Percentiles rank a stretch among this genome's conserved stretches.
Evolutionary conservation across 2,888 invertebrate genomes (phyloP).

Genomic region (Pammene aurita): DNA sequence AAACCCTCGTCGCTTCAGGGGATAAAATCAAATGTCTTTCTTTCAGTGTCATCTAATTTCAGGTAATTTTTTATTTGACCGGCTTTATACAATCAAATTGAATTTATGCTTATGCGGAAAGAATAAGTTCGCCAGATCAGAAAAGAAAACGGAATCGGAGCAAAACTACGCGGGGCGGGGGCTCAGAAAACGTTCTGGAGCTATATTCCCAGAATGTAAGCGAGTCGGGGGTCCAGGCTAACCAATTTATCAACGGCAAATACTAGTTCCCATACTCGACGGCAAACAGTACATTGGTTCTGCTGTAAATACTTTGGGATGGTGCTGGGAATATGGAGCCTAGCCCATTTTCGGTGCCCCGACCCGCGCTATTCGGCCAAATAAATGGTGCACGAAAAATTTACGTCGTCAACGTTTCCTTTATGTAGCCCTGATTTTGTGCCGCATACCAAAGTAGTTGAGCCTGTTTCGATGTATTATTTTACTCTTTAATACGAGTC

Average conservation of each 20-base stretch:
- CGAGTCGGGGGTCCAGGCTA: background rate
- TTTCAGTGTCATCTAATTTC: too few relatives aligned
- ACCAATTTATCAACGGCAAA: background rate
- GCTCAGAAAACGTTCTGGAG: slow-evolving; percentile 49
- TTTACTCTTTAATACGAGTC: slow-evolving; percentile 7
- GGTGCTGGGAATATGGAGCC: background rate
- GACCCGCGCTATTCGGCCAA: slow-evolving; percentile 66
- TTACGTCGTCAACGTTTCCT: slow-evolving; percentile 65
- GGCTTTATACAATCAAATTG: background rate
- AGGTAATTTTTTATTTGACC: too few relatives aligned
- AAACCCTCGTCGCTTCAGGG: too few relatives aligned
- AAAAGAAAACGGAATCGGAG: slow-evolving; percentile 34
- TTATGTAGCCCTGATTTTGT: slow-evolving; percentile 47
- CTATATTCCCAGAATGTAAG: background rate
- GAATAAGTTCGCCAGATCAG: slow-evolving; percentile 40
- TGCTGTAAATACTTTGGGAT: background rate
- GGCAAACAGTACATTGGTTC: background rate
- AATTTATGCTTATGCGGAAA: slow-evolving; percentile 24
- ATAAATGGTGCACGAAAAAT: slow-evolving; percentile 77
- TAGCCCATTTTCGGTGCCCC: slow-evolving; percentile 55
- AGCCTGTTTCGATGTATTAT: slow-evolving; percentile 26
- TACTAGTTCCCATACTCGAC: background rate
- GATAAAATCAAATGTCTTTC: too few relatives aligned
- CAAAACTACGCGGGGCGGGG: slow-evolving; percentile 18
- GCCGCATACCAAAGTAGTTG: slow-evolving; percentile 36